Evolutionary conservation across 2,888 invertebrate species (phyloP).

Genomic region (Drosophila kuntzei): DNA sequence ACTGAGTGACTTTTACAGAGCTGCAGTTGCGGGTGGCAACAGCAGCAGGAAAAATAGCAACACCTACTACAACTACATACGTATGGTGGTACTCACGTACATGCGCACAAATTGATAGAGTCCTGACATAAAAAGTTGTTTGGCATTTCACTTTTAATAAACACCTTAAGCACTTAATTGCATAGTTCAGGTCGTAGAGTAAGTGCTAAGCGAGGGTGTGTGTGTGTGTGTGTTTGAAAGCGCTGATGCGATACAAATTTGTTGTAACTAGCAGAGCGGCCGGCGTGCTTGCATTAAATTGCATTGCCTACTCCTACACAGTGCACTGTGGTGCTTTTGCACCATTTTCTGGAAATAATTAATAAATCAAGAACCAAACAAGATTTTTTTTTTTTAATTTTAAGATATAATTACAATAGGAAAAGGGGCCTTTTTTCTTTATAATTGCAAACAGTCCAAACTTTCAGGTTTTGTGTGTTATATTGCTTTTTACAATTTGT

Average conservation of each 20-base stretch:
- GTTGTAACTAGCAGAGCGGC: constrained; percentile 14
- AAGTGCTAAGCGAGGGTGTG: constrained; percentile 16
- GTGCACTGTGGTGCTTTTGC: too few species aligned
- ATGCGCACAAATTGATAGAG: constrained; percentile 41
- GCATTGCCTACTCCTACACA: neutral
- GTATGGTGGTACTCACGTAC: too few species aligned
- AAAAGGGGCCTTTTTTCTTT: too few species aligned
- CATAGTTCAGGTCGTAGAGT: constrained; percentile 47
- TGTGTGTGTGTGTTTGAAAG: constrained; percentile 10
- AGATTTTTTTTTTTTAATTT: too few species aligned
- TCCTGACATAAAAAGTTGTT: constrained; percentile 53
- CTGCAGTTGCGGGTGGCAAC: constrained; percentile 18
- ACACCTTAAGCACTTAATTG: constrained; percentile 74
- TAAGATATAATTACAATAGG: too few species aligned
- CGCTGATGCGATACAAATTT: constrained; percentile 42
- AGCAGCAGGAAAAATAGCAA: constrained; percentile 8
- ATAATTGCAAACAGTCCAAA: too few species aligned
- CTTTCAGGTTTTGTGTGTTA: too few species aligned
- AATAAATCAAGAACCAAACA: too few species aligned
- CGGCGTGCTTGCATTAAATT: constrained; percentile 10
- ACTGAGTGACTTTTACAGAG: constrained; percentile 52
- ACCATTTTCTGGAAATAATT: too few species aligned
- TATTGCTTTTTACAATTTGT: too few species aligned
- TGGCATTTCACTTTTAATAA: constrained; percentile 75
- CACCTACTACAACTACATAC: constrained; percentile 7